phyloP scores from a whole-genome alignment of 2,113 vertebrate species.

The Gasterosteus nipponicus region DNA sequence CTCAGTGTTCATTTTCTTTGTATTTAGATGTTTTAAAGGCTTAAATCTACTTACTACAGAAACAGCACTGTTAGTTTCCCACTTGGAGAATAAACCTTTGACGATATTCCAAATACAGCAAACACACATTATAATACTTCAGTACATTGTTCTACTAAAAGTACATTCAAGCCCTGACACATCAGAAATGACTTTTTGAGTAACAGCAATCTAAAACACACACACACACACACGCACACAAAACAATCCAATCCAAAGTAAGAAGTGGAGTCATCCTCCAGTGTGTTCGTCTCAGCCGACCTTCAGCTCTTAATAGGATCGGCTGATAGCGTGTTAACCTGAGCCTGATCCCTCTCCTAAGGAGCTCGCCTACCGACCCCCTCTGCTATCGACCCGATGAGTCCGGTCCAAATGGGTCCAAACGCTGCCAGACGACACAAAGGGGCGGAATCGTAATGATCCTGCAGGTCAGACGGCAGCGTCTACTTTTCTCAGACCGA shows the following conservation, averaged over 20 bases:
- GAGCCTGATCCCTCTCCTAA: slow-evolving; percentile 73
- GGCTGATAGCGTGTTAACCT: slow-evolving; percentile 67
- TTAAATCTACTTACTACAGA: no score
- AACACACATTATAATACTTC: no score
- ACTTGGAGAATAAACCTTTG: no score
- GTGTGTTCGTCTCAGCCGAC: slow-evolving; percentile 62
- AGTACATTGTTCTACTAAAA: no score
- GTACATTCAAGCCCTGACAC: background rate
- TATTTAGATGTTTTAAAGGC: no score
- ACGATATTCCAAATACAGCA: no score
- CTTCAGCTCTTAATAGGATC: slow-evolving; percentile 81
- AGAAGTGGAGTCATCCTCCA: background rate
- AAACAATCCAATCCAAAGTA: background rate
- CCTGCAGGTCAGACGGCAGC: no score
- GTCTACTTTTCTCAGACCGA: background rate
- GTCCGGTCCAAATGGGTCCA: slow-evolving; percentile 32
- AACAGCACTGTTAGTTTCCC: no score
- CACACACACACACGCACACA: background rate
- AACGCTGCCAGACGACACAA: background rate
- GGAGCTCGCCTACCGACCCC: slow-evolving; percentile 49
- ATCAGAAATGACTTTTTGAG: background rate
- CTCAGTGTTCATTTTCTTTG: no score
- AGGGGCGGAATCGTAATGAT: no score
- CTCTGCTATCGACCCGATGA: slow-evolving; percentile 61
- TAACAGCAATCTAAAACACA: background rate